Evolutionary conservation across 2,888 invertebrate species (phyloP).

Genomic region (Eulithis testata): DNA sequence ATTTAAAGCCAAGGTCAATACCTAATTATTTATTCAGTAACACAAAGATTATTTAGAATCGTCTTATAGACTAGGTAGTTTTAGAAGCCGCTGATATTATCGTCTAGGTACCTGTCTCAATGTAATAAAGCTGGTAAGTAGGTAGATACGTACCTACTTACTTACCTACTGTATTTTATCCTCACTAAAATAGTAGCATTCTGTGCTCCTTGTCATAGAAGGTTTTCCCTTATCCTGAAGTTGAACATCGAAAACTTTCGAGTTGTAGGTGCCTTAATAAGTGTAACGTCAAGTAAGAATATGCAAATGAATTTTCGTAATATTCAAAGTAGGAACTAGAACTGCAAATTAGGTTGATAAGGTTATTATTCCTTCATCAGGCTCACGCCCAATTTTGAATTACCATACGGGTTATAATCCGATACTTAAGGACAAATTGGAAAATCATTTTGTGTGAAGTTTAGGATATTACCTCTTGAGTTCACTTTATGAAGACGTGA

Average conservation of each 20-base stretch:
- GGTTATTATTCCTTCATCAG: conserved; percentile 32
- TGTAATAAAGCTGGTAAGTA: too few species aligned
- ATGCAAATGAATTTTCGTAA: conserved; percentile 32
- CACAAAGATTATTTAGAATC: too few species aligned
- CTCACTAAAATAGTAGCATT: too few species aligned
- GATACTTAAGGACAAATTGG: conserved; percentile 28
- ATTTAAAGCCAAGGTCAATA: too few species aligned
- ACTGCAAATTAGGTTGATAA: conserved; percentile 32
- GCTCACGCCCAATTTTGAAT: conserved; percentile 23
- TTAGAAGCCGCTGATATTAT: too few species aligned
- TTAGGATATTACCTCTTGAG: background rate
- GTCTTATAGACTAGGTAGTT: too few species aligned
- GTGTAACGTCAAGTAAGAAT: conserved; percentile 14
- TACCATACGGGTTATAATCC: conserved; percentile 33
- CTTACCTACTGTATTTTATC: too few species aligned
- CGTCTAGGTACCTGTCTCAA: too few species aligned
- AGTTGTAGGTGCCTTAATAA: background rate
- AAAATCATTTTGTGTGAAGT: conserved; percentile 24
- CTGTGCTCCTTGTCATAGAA: background rate
- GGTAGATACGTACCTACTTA: too few species aligned
- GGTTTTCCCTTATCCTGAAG: background rate
- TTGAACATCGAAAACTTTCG: background rate
- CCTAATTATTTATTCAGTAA: too few species aligned
- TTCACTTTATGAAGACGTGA: too few species aligned
- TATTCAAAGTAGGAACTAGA: conserved; percentile 35